Percentiles rank a stretch among this genome's conserved stretches.
These are phyloP conservation scores for Augochlora pura DNA, from an alignment of 1,140 invertebrate genomes.

Conservation along the genomic window DNA sequence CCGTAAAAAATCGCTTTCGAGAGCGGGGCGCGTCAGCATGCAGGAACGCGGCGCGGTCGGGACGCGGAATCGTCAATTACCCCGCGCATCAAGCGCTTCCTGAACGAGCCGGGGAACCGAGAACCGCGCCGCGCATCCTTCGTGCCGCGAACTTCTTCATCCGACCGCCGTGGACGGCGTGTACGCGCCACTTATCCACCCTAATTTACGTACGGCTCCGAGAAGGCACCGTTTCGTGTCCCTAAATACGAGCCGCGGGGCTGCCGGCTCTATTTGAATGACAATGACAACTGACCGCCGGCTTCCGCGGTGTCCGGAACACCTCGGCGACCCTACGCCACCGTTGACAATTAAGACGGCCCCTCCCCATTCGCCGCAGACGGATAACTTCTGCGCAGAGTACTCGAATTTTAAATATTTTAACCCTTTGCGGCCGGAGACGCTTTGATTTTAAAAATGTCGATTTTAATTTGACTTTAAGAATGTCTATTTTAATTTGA, in stretches of 20 bases:
- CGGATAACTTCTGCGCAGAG: no score
- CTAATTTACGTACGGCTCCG: slow-evolving; percentile 51
- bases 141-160: slow-evolving; percentile 52
- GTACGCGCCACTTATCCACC: slow-evolving; percentile 49
- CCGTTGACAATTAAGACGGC: not conserved
- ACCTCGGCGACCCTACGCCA: not conserved
- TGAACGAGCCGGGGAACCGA: slow-evolving; percentile 10
- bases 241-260: slow-evolving; percentile 35
- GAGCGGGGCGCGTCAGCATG: not conserved
- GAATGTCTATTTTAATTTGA: no score
- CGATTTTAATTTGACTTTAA: no score
- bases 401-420: no score
- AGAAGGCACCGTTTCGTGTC: slow-evolving; percentile 50
- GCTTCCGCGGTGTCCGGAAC: not conserved
- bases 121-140: slow-evolving; percentile 20
- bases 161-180: not conserved
- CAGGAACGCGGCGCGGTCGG: not conserved
- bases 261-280: slow-evolving; percentile 32
- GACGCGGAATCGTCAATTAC: slow-evolving; percentile 23
- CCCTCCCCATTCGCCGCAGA: no score
- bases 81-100: slow-evolving; percentile 46
- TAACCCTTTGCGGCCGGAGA: no score
- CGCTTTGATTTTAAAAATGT: no score
- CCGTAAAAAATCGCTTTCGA: no score
- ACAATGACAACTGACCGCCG: slow-evolving; percentile 10